Base-by-base conservation (phyloP, 2,113 vertebrate species). In the Ctenodactylus gundi region DNA sequence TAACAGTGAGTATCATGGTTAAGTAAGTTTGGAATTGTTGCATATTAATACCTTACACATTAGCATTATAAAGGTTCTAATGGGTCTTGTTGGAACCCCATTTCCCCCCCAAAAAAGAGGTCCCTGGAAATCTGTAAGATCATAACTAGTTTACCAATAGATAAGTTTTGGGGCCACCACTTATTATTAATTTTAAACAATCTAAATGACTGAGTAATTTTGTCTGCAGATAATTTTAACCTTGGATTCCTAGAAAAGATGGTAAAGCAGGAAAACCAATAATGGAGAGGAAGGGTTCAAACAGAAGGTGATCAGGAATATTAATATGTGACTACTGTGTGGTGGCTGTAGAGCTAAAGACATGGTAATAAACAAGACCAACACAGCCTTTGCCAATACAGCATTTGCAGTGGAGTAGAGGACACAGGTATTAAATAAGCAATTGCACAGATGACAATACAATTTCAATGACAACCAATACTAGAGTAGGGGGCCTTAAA, bases 121-220 rank as follows among this genome's bases (percentile, higher is more conserved):
- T 36, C 53, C 53, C 41, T 60, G 20, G 55, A 77, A 82, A 92
- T 20, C 20, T 65, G 34, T n/a, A 81, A 70, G 49, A 89, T 89
- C 39, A 6, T 70, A 85, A 90, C 23, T 39, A 13, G 34, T 39
- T 60, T 78, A 4, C 13, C 53, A 80, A 85, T 76, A 70, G 49
- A 46, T 53, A 68, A 31, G 53, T 86, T 92, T 88, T 20, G 36
- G 14, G 9, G 17, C n/a, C 80, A 68, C 21, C 34, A 68, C 46
- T 23, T 80, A 55, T 23, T 67, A 55, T n/a, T 75, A 44, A 89
- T 64, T 68, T 91, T 62, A 85, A 93, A 88, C 67, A 70, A 87
- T 10, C 60, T 60, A 85, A 29, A 80, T 21, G 18, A 91, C 5
- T 36, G 8, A 82, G 10, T 44, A 86, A 41, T n/a, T 60, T 83